phyloP scores from a whole-genome alignment of 2,113 vertebrate species.

The Alethe diademata region DNA sequence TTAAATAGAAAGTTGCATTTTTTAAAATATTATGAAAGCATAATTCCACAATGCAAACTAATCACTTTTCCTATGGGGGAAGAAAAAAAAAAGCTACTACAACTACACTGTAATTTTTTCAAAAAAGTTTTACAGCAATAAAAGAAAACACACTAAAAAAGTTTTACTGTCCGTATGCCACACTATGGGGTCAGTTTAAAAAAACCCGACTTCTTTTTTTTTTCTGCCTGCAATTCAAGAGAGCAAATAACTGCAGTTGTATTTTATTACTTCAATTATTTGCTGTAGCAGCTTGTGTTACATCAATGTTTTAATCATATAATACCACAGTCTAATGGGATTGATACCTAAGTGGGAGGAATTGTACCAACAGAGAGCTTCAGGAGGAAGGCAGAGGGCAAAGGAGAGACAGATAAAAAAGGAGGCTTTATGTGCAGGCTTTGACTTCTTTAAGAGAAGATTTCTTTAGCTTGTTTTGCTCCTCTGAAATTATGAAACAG shows the following conservation, averaged over 20 bases:
- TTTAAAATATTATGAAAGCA: neutral
- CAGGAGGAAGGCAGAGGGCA: neutral
- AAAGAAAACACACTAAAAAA: neutral
- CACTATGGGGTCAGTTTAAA: neutral
- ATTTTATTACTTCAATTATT: slow-evolving; percentile 66
- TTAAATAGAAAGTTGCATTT: neutral
- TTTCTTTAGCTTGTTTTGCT: neutral
- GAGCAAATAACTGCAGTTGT: slow-evolving; percentile 47
- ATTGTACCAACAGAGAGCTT: neutral
- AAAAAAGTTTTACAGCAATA: neutral
- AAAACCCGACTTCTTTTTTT: neutral
- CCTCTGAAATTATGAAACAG: neutral
- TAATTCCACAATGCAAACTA: neutral
- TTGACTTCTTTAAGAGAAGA: neutral
- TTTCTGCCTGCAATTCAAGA: neutral
- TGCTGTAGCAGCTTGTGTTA: slow-evolving; percentile 44
- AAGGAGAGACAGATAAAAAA: neutral
- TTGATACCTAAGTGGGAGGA: slow-evolving; percentile 51
- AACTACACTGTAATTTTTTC: neutral
- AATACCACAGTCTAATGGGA: slow-evolving; percentile 37
- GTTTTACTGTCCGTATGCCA: neutral
- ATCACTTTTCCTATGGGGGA: neutral
- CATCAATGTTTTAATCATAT: slow-evolving; percentile 50
- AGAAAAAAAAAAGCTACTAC: neutral
- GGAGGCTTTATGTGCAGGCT: neutral